A percentile compares a stretch with the other conserved stretches of the same genome.
Conservation (phyloP, 2,888 invertebrate genomes). For the Andrena dorsata region DNA sequence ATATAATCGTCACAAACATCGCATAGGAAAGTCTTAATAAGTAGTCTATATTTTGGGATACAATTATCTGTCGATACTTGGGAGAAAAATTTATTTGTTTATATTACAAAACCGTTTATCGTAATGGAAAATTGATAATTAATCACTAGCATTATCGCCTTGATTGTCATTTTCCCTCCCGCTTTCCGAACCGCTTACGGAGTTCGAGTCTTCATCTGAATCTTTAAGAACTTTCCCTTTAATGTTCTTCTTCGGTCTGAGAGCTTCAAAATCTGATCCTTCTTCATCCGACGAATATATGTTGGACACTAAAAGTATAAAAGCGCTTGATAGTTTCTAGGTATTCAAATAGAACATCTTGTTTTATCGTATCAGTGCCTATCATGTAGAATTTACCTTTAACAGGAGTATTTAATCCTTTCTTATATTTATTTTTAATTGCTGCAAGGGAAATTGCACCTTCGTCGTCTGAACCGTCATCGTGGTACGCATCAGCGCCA, state of each 20-base stretch:
- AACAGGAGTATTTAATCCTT: conserved; percentile 84
- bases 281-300: conserved; percentile 97
- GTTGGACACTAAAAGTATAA: conserved; percentile 85
- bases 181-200: conserved; percentile 83
- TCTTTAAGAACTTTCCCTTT: conserved; percentile 93
- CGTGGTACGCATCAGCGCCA: conserved; percentile 86
- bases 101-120: conserved; percentile 42
- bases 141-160: conserved; percentile 78
- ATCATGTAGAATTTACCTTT: conserved; percentile 81
- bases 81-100: conserved; percentile 43
- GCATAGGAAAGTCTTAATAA: background rate
- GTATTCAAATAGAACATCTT: background rate
- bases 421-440: conserved; percentile 97
- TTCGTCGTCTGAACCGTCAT: conserved; percentile 97
- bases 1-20: too few species aligned
- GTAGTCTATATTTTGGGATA: background rate
- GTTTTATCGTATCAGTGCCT: background rate
- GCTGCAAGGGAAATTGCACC: conserved; percentile 96
- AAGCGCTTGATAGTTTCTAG: conserved; percentile 9
- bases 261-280: conserved; percentile 93
- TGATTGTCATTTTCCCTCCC: conserved; percentile 83
- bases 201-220: conserved; percentile 88
- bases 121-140: conserved; percentile 39
- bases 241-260: conserved; percentile 90
- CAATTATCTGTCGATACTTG: background rate